Percentiles rank a stretch among this genome's conserved stretches.
These are phyloP conservation scores for Cecropterus lyciades DNA, from an alignment of 1,140 invertebrate genomes.

Conservation along the genomic window DNA sequence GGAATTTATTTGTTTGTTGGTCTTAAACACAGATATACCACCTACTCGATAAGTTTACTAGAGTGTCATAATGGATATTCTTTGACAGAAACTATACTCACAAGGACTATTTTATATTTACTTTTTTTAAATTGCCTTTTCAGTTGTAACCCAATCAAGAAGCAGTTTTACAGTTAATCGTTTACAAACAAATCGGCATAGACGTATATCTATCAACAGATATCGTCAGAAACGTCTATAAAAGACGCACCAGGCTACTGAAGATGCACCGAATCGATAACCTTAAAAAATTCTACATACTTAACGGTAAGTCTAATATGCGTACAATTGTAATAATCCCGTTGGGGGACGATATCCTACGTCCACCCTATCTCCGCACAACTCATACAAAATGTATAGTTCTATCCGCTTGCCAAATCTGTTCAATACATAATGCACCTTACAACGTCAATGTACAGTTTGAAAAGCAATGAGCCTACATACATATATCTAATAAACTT, in stretches of 20 bases:
- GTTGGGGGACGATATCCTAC: conserved; percentile 8
- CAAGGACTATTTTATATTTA: no score
- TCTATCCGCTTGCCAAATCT: conserved; percentile 5
- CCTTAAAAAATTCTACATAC: conserved; percentile 13
- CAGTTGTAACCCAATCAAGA: no score
- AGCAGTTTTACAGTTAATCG: no score
- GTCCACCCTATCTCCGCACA: conserved; percentile 11
- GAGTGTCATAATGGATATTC: no score
- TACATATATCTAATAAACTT: conserved; percentile 20
- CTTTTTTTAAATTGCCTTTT: no score
- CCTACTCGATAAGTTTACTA: no score
- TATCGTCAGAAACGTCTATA: no score
- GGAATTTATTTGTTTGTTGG: conserved; percentile 2
- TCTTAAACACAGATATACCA: conserved; percentile 7
- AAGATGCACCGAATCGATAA: neutral
- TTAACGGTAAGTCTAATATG: conserved; percentile 9
- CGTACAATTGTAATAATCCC: conserved; percentile 28
- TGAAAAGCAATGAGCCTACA: neutral
- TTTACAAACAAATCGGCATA: no score
- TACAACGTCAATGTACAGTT: neutral
- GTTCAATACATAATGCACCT: conserved; percentile 4
- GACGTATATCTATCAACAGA: no score
- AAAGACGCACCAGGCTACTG: no score
- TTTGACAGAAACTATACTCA: no score
- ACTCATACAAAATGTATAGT: conserved; percentile 14